A percentile compares a stretch with the other conserved stretches of the same genome.
These are phyloP conservation scores for Chymomyza caudatula DNA, from an alignment of 2,888 invertebrate genomes.

Conservation along the genomic window DNA sequence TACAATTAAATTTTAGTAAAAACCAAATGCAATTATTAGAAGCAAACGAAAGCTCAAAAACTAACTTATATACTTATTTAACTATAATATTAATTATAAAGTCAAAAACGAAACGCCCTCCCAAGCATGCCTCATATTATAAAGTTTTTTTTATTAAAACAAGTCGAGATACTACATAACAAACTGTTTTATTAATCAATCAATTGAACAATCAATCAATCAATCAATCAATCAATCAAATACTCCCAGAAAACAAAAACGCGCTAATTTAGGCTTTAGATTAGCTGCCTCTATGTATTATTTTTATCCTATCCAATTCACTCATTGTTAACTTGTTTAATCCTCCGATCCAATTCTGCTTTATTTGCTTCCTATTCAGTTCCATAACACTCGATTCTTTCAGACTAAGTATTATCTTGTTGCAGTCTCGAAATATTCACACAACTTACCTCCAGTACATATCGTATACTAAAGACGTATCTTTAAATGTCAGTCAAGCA, in stretches of 20 bases:
- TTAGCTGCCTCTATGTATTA: not conserved
- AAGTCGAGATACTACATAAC: slow-evolving; percentile 4
- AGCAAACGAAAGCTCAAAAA: not conserved
- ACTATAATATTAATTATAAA: slow-evolving; percentile 24
- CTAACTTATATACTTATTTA: slow-evolving; percentile 22
- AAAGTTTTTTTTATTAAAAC: slow-evolving; percentile 37
- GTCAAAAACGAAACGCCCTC: slow-evolving; percentile 69
- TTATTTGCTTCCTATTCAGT: too few relatives aligned
- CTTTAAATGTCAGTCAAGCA: slow-evolving; percentile 17
- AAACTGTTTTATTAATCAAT: slow-evolving; percentile 8
- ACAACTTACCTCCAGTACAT: too few relatives aligned
- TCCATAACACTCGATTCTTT: too few relatives aligned
- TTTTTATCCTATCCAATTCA: too few relatives aligned
- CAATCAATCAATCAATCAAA: slow-evolving; percentile 10
- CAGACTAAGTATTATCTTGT: too few relatives aligned
- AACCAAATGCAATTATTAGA: slow-evolving; percentile 10
- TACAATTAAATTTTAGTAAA: slow-evolving; percentile 6
- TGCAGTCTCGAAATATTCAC: too few relatives aligned
- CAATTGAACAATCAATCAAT: slow-evolving; percentile 27
- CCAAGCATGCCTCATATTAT: slow-evolving; percentile 76
- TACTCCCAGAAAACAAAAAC: too few relatives aligned
- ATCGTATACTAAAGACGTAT: too few relatives aligned
- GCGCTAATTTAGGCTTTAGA: not conserved
- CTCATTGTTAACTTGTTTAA: too few relatives aligned
- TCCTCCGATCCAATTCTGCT: too few relatives aligned